Evolutionary conservation across 1,140 invertebrate species (phyloP), one percentile per base, ranked within the genome.

Genomic region (Musca domestica): DNA sequence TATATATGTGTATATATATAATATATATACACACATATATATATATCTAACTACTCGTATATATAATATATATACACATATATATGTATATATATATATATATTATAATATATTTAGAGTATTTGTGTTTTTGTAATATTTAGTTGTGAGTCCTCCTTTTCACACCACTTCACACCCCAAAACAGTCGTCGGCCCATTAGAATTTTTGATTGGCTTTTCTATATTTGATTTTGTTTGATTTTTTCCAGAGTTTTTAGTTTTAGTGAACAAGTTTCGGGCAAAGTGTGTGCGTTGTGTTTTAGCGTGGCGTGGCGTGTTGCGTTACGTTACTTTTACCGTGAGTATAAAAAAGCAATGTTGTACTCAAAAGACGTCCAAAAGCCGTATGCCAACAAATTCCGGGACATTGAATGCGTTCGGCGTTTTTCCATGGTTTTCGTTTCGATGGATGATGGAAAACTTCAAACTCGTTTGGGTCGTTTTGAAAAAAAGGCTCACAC

Each of bases 331-430:
- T 64, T 66, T 54, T 67, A 74, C 64, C 74, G 74, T 77, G 74
- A 76, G 78, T 80, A 80, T 80, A 80, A 79, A 79, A 80, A 80
- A 76, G 77, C 75, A 80, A 80, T 80, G 77, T 76, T 77, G 73
- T 74, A 80, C 77, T 80, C 77, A 76, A 80, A 80, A 80, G 77
- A 80, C 77, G 76, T 80, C 76, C 72, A 77, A 73, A 77, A 77
- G 77, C 77, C 77, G 77, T 80, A 77, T 80, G 77, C 77, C 77
- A 80, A 78, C 66, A 49, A 48, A 67, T 67, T 65, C 58, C 77
- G 64, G 58, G 73, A 71, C 72, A 68, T 54, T 72, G 67, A 71
- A 71, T 74, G 76, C 75, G 77, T 77, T 80, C 77, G 77, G 58
- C 65, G 65, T 64, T 61, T 61, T 61, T 61, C 34, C 56, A 61